Base-by-base conservation (phyloP, 2,113 vertebrate species). In the Paratilapia polleni region DNA sequence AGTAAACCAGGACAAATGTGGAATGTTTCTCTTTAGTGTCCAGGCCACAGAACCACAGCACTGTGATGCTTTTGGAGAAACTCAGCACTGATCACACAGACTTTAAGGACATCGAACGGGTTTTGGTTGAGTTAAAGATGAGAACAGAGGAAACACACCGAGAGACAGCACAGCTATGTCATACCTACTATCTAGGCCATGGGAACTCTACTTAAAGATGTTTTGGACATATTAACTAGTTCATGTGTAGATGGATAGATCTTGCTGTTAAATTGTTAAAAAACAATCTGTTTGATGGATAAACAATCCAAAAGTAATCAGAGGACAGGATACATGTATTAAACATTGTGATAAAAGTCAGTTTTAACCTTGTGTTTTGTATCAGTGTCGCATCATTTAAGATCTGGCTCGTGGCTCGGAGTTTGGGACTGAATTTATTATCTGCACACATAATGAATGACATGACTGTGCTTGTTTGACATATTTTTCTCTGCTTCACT, bases 181-280 rank as follows among this genome's bases (percentile, higher is more conserved):
- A 92, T 77, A 78, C 77, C 83, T 89, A 86, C 83, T 91, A 86
- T 88, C 78, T 83, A 94, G 91, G 86, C 78, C 24, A 87, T 86
- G 78, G 74, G 68, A 93, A 66, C 41, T 88, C 88, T 70, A 63
- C 61, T 54, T 31, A 84, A 81, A 91, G 66, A 1, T 17, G 62
- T 74, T 52, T 86, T 77, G 74, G 63, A 83, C 64, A 60, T 81
- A 77, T 75, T 61, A 82, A 80, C 59, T 54, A 63, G 76, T 66
- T 34, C 13, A 58, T 57, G 80, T 57, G 70, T 28, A 36, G 59
- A 64, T 81, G 28, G 63, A 74, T 62, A 74, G 58, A 83, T 78
- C 8, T 81, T 10, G 2, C 19, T 3, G 75, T 59, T 77, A 75
- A 73, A 73, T 31, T 73, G 26, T 3, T 52, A 31, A 52, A 74